These are phyloP conservation scores for Sphaerophoria taeniata DNA, from an alignment of 2,888 invertebrate species.

Conservation along the genomic window DNA sequence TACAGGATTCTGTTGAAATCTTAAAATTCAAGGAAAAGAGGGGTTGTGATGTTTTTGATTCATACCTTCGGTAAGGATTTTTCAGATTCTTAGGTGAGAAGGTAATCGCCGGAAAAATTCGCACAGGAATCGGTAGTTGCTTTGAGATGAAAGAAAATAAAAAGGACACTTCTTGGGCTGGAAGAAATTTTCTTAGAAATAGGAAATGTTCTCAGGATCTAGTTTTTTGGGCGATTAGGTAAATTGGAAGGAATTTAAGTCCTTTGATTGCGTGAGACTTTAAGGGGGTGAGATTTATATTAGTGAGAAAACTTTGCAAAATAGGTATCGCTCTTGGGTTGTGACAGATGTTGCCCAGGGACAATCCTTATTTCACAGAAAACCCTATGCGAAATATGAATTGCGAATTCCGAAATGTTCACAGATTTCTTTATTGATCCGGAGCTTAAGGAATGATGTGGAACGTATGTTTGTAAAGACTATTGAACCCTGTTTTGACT, in stretches of 20 bases:
- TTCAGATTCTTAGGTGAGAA: slow-evolving; percentile 13
- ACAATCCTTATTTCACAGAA: too few relatives aligned
- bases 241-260: neutral
- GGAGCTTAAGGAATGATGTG: too few relatives aligned
- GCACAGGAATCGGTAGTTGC: slow-evolving; percentile 39
- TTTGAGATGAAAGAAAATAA: slow-evolving; percentile 20
- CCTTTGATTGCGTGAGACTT: neutral
- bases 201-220: slow-evolving; percentile 60
- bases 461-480: too few relatives aligned
- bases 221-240: neutral
- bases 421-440: too few relatives aligned
- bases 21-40: slow-evolving; percentile 33
- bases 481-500: too few relatives aligned
- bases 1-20: slow-evolving; percentile 36
- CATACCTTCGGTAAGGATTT: slow-evolving; percentile 31
- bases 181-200: slow-evolving; percentile 31
- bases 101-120: slow-evolving; percentile 55
- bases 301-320: neutral
- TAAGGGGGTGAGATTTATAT: neutral
- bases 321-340: too few relatives aligned
- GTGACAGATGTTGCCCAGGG: too few relatives aligned
- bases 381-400: too few relatives aligned
- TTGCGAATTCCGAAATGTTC: too few relatives aligned
- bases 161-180: slow-evolving; percentile 32
- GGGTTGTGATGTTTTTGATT: slow-evolving; percentile 58